These are phyloP conservation scores for Raphicerus campestris DNA, from an alignment of 2,113 vertebrate species.

Conservation along the genomic window DNA sequence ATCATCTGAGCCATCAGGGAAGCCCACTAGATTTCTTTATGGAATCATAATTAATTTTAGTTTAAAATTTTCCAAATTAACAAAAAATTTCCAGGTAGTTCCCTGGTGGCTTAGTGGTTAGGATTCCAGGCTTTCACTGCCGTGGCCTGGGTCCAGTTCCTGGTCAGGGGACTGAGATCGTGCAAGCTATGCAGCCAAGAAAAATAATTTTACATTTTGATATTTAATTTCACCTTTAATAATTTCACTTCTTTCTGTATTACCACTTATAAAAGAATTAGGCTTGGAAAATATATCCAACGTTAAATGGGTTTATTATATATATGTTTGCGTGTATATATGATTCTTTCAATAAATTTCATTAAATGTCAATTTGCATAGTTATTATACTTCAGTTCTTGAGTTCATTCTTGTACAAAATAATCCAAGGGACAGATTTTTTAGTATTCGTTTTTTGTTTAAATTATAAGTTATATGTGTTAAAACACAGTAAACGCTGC, in stretches of 20 bases:
- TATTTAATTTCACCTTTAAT: constrained; percentile 66
- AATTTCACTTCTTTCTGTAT: not conserved
- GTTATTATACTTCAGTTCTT: too few relatives aligned
- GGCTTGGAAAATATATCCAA: constrained; percentile 15
- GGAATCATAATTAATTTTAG: constrained; percentile 37
- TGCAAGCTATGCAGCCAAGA: not conserved
- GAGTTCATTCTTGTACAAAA: too few relatives aligned
- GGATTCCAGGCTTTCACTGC: not conserved
- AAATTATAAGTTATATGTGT: too few relatives aligned
- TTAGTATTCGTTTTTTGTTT: too few relatives aligned
- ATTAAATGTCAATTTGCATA: too few relatives aligned
- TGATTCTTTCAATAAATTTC: too few relatives aligned
- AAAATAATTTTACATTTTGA: constrained; percentile 61
- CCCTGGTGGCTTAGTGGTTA: not conserved
- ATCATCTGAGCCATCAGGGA: not conserved
- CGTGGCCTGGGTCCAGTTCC: not conserved
- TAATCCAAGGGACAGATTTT: too few relatives aligned
- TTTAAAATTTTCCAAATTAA: constrained; percentile 65
- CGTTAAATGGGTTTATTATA: too few relatives aligned
- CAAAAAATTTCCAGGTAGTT: constrained; percentile 47
- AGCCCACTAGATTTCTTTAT: not conserved
- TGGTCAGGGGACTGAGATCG: not conserved
- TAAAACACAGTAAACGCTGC: too few relatives aligned
- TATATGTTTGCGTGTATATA: too few relatives aligned
- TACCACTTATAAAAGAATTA: constrained; percentile 63